phyloP scores from a whole-genome alignment of 2,888 invertebrate genomes.

The Apotomis capreana region DNA sequence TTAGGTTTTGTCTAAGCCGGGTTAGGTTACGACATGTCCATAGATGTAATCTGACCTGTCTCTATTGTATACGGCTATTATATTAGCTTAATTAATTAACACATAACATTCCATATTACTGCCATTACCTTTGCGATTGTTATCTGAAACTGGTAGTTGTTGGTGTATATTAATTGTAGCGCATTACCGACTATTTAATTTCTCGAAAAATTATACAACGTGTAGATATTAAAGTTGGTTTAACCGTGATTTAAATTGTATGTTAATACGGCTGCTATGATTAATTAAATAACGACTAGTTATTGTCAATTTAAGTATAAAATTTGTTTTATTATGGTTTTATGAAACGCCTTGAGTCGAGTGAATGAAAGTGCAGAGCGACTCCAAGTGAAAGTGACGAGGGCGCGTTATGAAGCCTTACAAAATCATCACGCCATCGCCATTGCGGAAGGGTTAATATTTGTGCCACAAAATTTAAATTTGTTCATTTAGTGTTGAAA shows the following conservation, averaged over 20 bases:
- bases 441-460: conserved; percentile 54
- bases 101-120: not conserved
- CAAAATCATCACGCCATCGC: conserved; percentile 70
- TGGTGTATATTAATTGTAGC: not conserved
- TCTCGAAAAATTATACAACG: no score
- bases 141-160: not conserved
- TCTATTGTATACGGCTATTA: conserved; percentile 5
- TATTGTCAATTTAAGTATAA: conserved; percentile 7
- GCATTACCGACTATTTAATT: no score
- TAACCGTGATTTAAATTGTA: no score
- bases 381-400: conserved; percentile 68
- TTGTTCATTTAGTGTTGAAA: no score
- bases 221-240: no score
- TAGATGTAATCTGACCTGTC: conserved; percentile 10
- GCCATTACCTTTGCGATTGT: conserved; percentile 1
- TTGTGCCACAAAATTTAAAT: not conserved
- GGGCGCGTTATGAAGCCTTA: conserved; percentile 70
- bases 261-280: no score
- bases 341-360: conserved; percentile 4
- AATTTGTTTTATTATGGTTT: not conserved
- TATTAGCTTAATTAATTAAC: not conserved
- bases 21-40: conserved; percentile 9
- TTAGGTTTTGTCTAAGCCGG: conserved; percentile 36
- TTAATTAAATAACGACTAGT: no score
- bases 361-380: conserved; percentile 48